Evolutionary conservation across 1,140 invertebrate genomes (phyloP).

Genomic region (Cheumatopsyche charites): DNA sequence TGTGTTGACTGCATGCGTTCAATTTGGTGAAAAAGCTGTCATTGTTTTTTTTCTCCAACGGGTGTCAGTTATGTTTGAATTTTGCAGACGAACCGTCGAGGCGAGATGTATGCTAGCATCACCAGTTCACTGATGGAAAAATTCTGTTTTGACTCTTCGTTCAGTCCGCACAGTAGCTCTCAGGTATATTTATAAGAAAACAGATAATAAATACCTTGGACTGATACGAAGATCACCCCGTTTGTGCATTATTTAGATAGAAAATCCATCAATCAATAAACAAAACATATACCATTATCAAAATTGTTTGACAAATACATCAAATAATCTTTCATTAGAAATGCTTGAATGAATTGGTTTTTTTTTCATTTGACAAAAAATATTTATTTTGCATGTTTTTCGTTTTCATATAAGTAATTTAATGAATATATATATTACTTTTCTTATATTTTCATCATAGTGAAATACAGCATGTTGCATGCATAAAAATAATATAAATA

Average conservation of each 20-base stretch:
- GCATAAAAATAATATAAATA: no score
- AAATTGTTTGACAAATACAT: neutral
- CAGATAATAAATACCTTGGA: constrained; percentile 13
- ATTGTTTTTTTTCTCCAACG: constrained; percentile 14
- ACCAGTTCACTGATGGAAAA: constrained; percentile 81
- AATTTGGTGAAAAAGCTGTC: neutral
- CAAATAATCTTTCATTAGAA: neutral
- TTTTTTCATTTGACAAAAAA: no score
- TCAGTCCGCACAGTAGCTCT: constrained; percentile 73
- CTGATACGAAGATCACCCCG: constrained; percentile 31
- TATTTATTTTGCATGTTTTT: no score
- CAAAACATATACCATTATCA: neutral
- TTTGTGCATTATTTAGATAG: constrained; percentile 14
- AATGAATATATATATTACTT: no score
- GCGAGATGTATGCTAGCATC: constrained; percentile 82
- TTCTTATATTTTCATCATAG: no score
- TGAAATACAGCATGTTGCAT: neutral
- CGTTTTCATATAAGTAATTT: no score
- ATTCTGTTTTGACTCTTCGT: constrained; percentile 77
- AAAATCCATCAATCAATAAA: constrained; percentile 6
- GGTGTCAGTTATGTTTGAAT: constrained; percentile 51
- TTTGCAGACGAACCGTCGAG: constrained; percentile 72
- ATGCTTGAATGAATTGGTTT: no score
- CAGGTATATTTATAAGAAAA: constrained; percentile 58
- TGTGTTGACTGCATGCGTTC: constrained; percentile 1